Base-by-base conservation (phyloP, 2,888 invertebrate species). In the Venusia cambrica region DNA sequence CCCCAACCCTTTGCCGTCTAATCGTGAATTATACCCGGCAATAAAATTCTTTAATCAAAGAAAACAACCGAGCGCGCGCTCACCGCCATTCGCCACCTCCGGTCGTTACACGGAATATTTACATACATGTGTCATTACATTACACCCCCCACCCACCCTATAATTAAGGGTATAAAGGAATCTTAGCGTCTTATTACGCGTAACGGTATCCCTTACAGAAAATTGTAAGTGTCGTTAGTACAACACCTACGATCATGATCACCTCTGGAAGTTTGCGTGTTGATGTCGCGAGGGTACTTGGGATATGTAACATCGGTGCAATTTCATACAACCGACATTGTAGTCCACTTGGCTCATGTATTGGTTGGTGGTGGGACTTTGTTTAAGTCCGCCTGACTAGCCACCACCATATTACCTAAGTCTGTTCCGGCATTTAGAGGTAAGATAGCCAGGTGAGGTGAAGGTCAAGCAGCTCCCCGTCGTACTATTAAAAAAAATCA, bases 21-120 rank as follows among this genome's bases (percentile, higher is more conserved):
- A 87, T 87, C 87, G 87, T 85, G 85, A 87, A 84, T 84, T 87
- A 87, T 87, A 76, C 62, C 62, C 76, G 57, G 77, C 81, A 85
- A 85, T 87, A 87, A 87, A 87, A 87, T 85, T 87, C 87, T 87
- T 87, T 87, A 87, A 87, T 87, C 87, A 87, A 87, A 85, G 87
- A 87, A 84, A 83, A 85, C 83, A 85, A 81, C 85, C 77, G 67
- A 72, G 80, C 61, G 55, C 66, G 76, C 84, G 80, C 84, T 85
- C 81, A 74, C 71, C 73, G 68, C 63, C 78, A 77, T 80, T 81
- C 81, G 78, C 79, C 81, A 83, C 85, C 84, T 84, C 57, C 57
- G 69, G 80, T 75, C 79, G 78, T 83, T 83, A 77, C 75, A 65
- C 59, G 63, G 77, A 75, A 83, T 85, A 87, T 85, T 87, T 87